Base-by-base conservation (phyloP, 2,888 invertebrate genomes). In the Liopterus haemorrhoidalis region DNA sequence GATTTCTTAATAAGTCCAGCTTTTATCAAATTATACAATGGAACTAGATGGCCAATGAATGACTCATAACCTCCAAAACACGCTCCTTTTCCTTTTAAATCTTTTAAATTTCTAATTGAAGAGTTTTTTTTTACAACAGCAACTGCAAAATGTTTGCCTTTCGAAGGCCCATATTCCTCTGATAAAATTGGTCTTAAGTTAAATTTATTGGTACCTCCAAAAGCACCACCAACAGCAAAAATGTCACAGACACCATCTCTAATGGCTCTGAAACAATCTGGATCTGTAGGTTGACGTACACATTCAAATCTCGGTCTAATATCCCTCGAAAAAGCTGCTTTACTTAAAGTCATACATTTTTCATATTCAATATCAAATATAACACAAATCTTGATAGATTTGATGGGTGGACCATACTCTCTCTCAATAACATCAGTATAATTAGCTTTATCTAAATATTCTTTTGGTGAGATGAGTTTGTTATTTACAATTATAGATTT, bases 231-330 rank as follows among this genome's bases (percentile, higher is more conserved):
- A 4, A 87, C 70, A 1, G 80, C 74, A 12, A 82, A 75, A 18
- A 87, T 65, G 57, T 89, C 87, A 5, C 84, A 82, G 1, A 78
- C 77, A 50, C 81, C 79, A 53, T 79, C 76, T 57, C 76, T 72
- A 6, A 88, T 78, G 33, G 74, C 74, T 50, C 75, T 72, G 58
- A 86, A 68, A 61, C 88, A 89, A 21, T 74, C 76, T 6, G 78
- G 75, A 33, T 78, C 73, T 18, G 74, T 74, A 25, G 75, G 70
- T 30, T 83, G 78, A 50, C 74, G 70, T 1, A 83, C 70, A 60
- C 93, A 94, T 59, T 85, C 82, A 35, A 92, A 73, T 53, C 80
- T 78, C 0, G 93, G 93, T 4, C 88, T 73, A 28, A 87, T 80
- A 59, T 87, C 82, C 42, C 88, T 73, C 2, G 87, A 83, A 64